Evolutionary conservation across 2,888 invertebrate genomes (phyloP).

Genomic region (Endomychus coccineus): DNA sequence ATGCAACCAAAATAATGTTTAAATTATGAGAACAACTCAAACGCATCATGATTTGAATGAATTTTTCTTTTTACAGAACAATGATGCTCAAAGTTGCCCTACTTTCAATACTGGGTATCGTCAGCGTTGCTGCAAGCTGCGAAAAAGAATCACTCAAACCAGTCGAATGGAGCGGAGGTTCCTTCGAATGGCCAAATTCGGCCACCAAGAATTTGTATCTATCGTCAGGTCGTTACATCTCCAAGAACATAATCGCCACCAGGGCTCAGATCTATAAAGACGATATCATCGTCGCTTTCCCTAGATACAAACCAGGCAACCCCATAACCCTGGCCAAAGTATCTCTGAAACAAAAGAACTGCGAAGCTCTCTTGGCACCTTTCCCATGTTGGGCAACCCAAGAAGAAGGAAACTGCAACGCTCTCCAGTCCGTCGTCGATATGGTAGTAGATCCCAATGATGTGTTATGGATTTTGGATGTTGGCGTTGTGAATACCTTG

Average conservation of each 20-base stretch:
- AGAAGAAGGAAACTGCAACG: constrained; percentile 62
- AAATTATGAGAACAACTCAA: not conserved
- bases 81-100: constrained; percentile 10
- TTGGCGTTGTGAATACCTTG: constrained; percentile 53
- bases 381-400: constrained; percentile 64
- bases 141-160: constrained; percentile 20
- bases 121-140: constrained; percentile 11
- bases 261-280: constrained; percentile 54
- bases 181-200: constrained; percentile 51
- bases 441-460: constrained; percentile 53
- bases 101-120: not conserved
- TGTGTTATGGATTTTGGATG: constrained; percentile 54
- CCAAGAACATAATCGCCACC: constrained; percentile 55
- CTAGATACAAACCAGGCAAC: constrained; percentile 54
- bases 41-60: too few relatives aligned
- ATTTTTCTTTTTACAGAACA: too few relatives aligned
- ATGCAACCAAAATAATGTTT: too few relatives aligned
- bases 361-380: constrained; percentile 49
- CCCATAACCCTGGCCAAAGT: constrained; percentile 54
- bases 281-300: constrained; percentile 51
- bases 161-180: constrained; percentile 42
- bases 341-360: constrained; percentile 46
- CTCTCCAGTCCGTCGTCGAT: constrained; percentile 63
- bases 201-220: constrained; percentile 53
- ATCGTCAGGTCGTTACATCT: constrained; percentile 50